A percentile compares a stretch with the other conserved stretches of the same genome.
These are phyloP conservation scores for Ptychodera flava DNA, from an alignment of 35 echinoderm and acorn worm species.

Conservation along the genomic window DNA sequence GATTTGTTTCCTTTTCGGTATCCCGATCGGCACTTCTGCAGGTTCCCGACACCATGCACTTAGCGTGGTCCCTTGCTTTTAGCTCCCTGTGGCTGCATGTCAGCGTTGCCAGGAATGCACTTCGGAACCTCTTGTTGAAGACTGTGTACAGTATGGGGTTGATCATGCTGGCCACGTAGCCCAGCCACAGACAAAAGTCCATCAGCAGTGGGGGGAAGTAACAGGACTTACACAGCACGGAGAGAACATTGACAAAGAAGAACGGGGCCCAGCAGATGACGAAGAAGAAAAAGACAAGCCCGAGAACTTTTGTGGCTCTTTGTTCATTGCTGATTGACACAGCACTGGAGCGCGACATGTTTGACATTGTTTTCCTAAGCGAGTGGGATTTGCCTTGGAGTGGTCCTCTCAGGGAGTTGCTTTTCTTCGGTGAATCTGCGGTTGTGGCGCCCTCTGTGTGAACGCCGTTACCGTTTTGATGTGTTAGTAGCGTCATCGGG, in stretches of 20 bases:
- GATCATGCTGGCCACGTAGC: not conserved
- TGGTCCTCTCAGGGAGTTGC: constrained; percentile 5
- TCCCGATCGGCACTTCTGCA: too few species aligned
- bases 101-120: constrained; percentile 50
- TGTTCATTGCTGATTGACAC: constrained; percentile 33
- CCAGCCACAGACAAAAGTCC: not conserved
- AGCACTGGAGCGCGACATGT: not conserved
- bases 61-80: not conserved
- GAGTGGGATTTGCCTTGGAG: constrained; percentile 20
- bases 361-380: not conserved
- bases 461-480: not conserved
- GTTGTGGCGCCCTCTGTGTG: not conserved
- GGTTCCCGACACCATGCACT: not conserved
- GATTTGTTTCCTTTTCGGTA: too few species aligned
- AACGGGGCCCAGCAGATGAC: constrained; percentile 81
- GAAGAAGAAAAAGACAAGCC: constrained; percentile 61
- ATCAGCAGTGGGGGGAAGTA: not conserved
- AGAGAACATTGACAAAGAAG: constrained; percentile 56
- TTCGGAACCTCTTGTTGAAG: constrained; percentile 50
- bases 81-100: constrained; percentile 8
- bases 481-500: not conserved
- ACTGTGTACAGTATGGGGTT: constrained; percentile 25
- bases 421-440: not conserved
- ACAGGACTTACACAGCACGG: constrained; percentile 23
- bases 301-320: constrained; percentile 72